Percentiles rank a stretch among this genome's conserved stretches.
phyloP scores from a whole-genome alignment of 2,113 vertebrate species.

The Pseudopipra pipra region DNA sequence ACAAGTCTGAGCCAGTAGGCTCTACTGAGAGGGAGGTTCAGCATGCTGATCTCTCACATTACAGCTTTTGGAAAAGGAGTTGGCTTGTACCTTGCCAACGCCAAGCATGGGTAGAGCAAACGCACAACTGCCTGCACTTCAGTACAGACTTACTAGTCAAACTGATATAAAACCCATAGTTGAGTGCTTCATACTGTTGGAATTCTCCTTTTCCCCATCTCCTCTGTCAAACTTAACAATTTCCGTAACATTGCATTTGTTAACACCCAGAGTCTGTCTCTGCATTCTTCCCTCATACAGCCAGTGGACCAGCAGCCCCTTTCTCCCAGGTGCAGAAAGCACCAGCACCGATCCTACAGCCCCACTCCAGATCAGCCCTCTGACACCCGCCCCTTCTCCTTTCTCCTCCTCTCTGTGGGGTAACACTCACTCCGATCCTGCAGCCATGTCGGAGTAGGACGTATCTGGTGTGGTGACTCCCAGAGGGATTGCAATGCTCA shows the following conservation, averaged over 20 bases:
- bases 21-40: not conserved
- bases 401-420: not conserved
- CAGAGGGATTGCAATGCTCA: constrained; percentile 99
- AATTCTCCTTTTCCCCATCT: not conserved
- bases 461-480: constrained; percentile 99
- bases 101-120: not conserved
- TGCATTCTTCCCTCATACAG: not conserved
- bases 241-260: not conserved
- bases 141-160: not conserved
- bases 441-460: constrained; percentile 99
- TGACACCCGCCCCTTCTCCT: constrained; percentile 14
- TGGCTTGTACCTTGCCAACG: not conserved
- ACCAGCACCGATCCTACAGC: not conserved
- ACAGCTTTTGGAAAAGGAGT: not conserved
- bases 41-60: not conserved
- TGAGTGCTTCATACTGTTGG: not conserved
- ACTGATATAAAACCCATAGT: not conserved
- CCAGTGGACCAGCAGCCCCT: not conserved
- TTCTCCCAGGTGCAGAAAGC: not conserved
- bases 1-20: not conserved
- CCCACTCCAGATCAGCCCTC: not conserved
- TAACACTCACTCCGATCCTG: constrained; percentile 97
- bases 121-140: rapidly evolving
- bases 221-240: not conserved
- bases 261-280: not conserved